These are phyloP conservation scores for Guaruba guarouba DNA, from an alignment of 2,113 vertebrate genomes.

Conservation along the genomic window DNA sequence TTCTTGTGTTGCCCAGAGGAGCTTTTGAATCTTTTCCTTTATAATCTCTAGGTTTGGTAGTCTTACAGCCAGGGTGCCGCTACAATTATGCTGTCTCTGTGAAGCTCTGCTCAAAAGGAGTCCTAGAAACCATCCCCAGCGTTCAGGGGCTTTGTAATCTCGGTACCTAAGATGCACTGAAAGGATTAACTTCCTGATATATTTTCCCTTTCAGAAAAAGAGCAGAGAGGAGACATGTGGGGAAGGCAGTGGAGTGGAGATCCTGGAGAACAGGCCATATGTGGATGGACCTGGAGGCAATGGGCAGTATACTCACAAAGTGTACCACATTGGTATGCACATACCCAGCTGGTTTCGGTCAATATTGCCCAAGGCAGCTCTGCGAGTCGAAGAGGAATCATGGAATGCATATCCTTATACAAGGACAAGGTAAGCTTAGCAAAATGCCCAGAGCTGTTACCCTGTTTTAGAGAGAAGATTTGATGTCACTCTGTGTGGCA, in stretches of 20 bases:
- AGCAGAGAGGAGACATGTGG: constrained; percentile 92
- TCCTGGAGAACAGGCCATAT: constrained; percentile 93
- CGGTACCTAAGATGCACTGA: fast-evolving
- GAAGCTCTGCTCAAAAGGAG: not conserved
- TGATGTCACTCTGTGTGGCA: not conserved
- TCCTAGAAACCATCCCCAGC: not conserved
- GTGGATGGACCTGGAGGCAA: constrained; percentile 89
- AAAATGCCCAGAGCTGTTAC: not conserved
- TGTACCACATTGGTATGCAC: constrained; percentile 97
- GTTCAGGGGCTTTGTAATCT: not conserved
- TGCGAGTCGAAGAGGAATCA: constrained; percentile 93
- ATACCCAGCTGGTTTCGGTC: constrained; percentile 97
- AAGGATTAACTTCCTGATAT: not conserved
- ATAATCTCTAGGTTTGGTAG: not conserved
- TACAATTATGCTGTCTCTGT: not conserved
- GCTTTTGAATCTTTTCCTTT: not conserved
- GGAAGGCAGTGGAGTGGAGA: constrained; percentile 94
- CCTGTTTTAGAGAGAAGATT: not conserved
- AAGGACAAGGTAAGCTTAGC: constrained; percentile 82
- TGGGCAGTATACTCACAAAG: constrained; percentile 95
- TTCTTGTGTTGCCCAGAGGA: not conserved
- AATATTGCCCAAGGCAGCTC: constrained; percentile 92
- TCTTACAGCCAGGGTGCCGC: not conserved
- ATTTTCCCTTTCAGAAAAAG: constrained; percentile 83
- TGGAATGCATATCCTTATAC: constrained; percentile 98